These are phyloP conservation scores for Thalassophryne amazonica DNA, from an alignment of 2,797 vertebrate genomes.

Conservation along the genomic window DNA sequence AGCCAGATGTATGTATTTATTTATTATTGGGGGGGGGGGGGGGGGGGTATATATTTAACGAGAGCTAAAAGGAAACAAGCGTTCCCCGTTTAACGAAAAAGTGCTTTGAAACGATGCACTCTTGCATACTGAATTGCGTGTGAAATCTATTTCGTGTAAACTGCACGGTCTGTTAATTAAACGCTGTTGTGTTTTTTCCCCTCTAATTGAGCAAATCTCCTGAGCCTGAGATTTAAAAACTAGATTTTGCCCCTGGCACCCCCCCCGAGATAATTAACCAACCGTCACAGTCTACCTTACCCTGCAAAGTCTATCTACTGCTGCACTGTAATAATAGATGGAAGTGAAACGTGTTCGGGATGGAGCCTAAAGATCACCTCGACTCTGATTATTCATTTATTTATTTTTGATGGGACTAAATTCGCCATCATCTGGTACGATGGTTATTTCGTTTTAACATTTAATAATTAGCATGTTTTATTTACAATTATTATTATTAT, in stretches of 20 bases:
- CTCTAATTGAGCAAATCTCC: slow-evolving; percentile 74
- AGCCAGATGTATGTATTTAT: background rate
- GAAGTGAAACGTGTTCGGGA: slow-evolving; percentile 31
- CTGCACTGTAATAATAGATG: slow-evolving; percentile 38
- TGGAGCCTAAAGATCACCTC: slow-evolving; percentile 35
- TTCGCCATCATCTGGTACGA: slow-evolving; percentile 43
- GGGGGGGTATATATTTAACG: slow-evolving; percentile 73
- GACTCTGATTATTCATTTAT: slow-evolving; percentile 11
- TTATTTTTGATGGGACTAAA: slow-evolving; percentile 15
- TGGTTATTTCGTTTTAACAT: background rate
- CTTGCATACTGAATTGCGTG: slow-evolving; percentile 71
- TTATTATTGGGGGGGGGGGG: too few species aligned
- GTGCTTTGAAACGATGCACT: slow-evolving; percentile 57
- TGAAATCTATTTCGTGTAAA: slow-evolving; percentile 75
- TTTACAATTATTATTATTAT: background rate
- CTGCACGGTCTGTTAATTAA: slow-evolving; percentile 75
- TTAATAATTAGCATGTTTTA: background rate
- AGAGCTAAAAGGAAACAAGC: slow-evolving; percentile 63
- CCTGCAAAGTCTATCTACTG: slow-evolving; percentile 41
- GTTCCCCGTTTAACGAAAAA: slow-evolving; percentile 50
- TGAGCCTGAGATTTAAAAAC: slow-evolving; percentile 74
- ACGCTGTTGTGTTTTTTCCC: slow-evolving; percentile 58
- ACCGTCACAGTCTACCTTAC: slow-evolving; percentile 58
- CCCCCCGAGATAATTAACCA: slow-evolving; percentile 72
- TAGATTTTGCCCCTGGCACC: slow-evolving; percentile 77